Conservation (phyloP, 1,140 invertebrate species). For the Trichomalopsis sarcophagae region DNA sequence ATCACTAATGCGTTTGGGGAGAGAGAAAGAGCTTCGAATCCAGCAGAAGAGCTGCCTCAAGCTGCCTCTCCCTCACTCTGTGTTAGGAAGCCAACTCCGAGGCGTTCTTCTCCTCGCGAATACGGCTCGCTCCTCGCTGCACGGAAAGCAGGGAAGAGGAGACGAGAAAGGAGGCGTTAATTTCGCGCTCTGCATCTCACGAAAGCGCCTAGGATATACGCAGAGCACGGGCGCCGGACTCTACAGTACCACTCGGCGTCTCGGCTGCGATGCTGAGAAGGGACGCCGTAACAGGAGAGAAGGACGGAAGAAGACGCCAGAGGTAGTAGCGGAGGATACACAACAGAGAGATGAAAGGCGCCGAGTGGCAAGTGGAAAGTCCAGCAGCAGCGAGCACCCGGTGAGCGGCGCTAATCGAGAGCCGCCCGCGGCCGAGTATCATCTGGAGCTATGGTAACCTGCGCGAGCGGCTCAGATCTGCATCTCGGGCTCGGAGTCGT, state of each 20-base stretch:
- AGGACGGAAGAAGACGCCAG: slow-evolving; percentile 46
- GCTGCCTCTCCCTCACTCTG: neutral
- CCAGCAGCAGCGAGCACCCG: slow-evolving; percentile 47
- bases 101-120: neutral
- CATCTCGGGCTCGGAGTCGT: slow-evolving; percentile 74
- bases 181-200: neutral
- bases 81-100: slow-evolving; percentile 45
- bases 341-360: neutral
- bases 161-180: neutral
- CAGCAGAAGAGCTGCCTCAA: no score
- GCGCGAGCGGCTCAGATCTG: slow-evolving; percentile 65
- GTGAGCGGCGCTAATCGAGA: slow-evolving; percentile 17
- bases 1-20: slow-evolving; percentile 60
- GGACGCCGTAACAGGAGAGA: slow-evolving; percentile 31
- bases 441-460: no score
- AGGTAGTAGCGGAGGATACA: slow-evolving; percentile 21
- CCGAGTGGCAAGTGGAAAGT: slow-evolving; percentile 70
- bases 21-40: neutral
- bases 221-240: slow-evolving; percentile 61
- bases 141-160: neutral
- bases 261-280: slow-evolving; percentile 1
- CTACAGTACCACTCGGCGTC: slow-evolving; percentile 69
- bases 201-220: neutral
- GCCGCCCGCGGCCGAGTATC: neutral
- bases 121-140: neutral